Conservation (phyloP, 2,797 vertebrate species). For the Podargus strigoides region DNA sequence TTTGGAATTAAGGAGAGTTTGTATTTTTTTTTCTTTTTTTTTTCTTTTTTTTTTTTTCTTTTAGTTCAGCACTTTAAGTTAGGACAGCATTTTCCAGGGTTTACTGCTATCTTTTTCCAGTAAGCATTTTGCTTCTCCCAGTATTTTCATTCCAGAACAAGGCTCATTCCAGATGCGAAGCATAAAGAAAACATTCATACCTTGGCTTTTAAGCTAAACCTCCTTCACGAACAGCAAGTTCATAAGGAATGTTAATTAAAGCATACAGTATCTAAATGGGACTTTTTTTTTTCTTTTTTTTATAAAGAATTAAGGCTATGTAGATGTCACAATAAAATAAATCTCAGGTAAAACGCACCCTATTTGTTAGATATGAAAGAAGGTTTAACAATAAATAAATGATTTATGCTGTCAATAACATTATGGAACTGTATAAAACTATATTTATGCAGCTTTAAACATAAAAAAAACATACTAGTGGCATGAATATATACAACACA, state of each 20-base stretch:
- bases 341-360: conserved; percentile 49
- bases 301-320: conserved; percentile 67
- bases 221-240: conserved; percentile 67
- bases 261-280: conserved; percentile 46
- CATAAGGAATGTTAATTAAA: conserved; percentile 49
- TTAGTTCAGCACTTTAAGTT: conserved; percentile 43
- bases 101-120: conserved; percentile 42
- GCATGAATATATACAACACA: conserved; percentile 74
- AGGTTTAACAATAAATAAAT: conserved; percentile 69
- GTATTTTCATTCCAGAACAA: conserved; percentile 60
- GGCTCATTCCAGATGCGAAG: conserved; percentile 58
- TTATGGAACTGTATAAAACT: conserved; percentile 71
- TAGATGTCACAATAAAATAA: conserved; percentile 53
- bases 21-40: background rate
- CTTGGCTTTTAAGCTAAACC: conserved; percentile 69
- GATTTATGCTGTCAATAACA: conserved; percentile 66
- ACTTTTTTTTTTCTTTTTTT: background rate
- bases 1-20: conserved; percentile 47
- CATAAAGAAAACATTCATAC: conserved; percentile 64
- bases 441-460: conserved; percentile 65
- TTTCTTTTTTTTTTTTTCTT: background rate
- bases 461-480: conserved; percentile 66
- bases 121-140: conserved; percentile 34
- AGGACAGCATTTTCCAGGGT: conserved; percentile 43
- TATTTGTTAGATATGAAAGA: conserved; percentile 65